Evolutionary conservation across 2,113 vertebrate species (phyloP).

Genomic region (Talpa occidentalis): DNA sequence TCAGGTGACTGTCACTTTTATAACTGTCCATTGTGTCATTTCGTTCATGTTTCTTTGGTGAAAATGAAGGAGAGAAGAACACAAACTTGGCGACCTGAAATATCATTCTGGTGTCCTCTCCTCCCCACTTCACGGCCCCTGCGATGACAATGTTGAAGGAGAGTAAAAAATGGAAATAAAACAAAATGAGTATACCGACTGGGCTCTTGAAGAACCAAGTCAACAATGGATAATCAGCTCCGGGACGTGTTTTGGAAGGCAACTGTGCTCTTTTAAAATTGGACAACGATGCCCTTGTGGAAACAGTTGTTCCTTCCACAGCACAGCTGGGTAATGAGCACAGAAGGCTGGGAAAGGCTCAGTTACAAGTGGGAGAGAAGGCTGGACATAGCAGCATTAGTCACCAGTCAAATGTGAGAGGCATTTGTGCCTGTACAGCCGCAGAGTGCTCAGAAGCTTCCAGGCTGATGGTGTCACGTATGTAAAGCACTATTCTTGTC

Average conservation of each 20-base stretch:
- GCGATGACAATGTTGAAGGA: slow-evolving; percentile 22
- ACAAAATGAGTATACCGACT: not conserved
- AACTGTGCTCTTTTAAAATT: slow-evolving; percentile 59
- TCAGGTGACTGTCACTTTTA: slow-evolving; percentile 28
- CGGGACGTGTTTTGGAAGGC: slow-evolving; percentile 65
- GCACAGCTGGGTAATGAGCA: slow-evolving; percentile 62
- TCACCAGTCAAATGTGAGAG: slow-evolving; percentile 82
- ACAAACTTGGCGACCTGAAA: not conserved
- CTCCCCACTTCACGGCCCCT: not conserved
- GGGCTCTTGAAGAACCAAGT: slow-evolving; percentile 42
- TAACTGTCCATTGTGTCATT: not conserved
- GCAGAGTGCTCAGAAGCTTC: slow-evolving; percentile 60
- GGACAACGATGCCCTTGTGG: slow-evolving; percentile 40
- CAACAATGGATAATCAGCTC: slow-evolving; percentile 28
- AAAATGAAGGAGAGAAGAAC: slow-evolving; percentile 9
- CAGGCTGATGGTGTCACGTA: slow-evolving; percentile 53
- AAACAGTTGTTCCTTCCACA: slow-evolving; percentile 77
- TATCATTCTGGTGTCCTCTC: slow-evolving; percentile 36
- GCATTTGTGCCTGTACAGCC: slow-evolving; percentile 66
- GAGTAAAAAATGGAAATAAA: slow-evolving; percentile 44
- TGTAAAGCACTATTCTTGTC: slow-evolving; percentile 56
- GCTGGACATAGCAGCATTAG: slow-evolving; percentile 77
- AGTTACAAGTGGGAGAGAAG: slow-evolving; percentile 74
- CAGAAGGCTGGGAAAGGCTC: slow-evolving; percentile 73
- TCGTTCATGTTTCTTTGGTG: not conserved